Evolutionary conservation across 1,140 invertebrate species (phyloP), one percentile per base, ranked within the genome.

Genomic region (Drosophila malerkotliana): DNA sequence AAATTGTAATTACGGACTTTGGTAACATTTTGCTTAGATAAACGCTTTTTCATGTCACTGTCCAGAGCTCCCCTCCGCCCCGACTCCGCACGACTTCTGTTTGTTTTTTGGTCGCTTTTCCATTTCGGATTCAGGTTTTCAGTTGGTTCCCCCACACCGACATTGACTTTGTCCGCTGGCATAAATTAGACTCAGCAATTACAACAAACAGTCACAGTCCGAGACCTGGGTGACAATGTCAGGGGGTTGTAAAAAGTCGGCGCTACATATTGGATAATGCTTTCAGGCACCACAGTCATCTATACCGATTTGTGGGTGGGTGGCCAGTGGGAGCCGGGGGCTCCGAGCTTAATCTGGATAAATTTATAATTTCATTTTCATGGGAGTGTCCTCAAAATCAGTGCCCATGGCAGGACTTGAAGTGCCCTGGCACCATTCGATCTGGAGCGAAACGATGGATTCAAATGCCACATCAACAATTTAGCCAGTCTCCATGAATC

Each of bases 1-100:
- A 84, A 84, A 84, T 84, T 84, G 80, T 84, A 84, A 84, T 84
- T 84, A 84, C 80, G 78, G 80, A 74, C 80, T 77, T 84, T 58
- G 82, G 76, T 77, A 84, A 84, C 80, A 84, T 69, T 84, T 84
- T 73, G 72, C 77, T 72, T 69, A 85, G 80, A 79, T 80, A 84
- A 84, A 84, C 81, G 76, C 47, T 84, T 84, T 84, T 84, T 56
- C 80, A 79, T 84, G 80, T 84, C 60, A 39, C 44, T 57, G 51
- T 69, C 26, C 39, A 41, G 66, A 30, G 56, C 34, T 45, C 21
- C 49, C 34, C 49, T 24, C 26, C 34, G 24, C 10, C 41, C 41
- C 18, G 18, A 18, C 18, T 18, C 18, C 2, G 8, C 21, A 7
- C 12, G 68, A 41, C n/a, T 37, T 57, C 39, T 66, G 66, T 45